Evolutionary conservation across 2,888 invertebrate genomes (phyloP).

Genomic region (Spialia ferax): DNA sequence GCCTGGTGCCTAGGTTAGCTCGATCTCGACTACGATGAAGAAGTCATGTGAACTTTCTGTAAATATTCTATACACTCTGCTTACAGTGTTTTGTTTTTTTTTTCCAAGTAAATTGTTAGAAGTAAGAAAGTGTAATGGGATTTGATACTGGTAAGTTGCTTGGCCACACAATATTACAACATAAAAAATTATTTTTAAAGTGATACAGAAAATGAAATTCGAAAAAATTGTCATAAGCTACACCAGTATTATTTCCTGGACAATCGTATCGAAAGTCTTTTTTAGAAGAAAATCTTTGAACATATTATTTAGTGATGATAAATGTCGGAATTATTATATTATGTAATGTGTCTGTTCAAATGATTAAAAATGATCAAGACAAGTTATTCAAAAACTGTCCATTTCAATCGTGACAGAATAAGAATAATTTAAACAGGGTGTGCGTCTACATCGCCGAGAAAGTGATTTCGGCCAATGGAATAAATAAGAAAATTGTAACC

Average conservation of each 20-base stretch:
- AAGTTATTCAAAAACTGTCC: too few species aligned
- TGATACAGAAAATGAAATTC: background rate
- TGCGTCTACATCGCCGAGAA: background rate
- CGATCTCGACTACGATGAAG: background rate
- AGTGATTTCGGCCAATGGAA: background rate
- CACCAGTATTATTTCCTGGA: background rate
- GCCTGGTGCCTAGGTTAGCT: background rate
- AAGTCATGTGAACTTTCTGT: background rate
- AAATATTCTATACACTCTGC: conserved; percentile 20
- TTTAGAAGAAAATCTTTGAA: background rate
- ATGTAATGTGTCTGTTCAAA: too few species aligned
- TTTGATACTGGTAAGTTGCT: background rate
- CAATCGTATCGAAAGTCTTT: too few species aligned
- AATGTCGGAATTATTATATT: too few species aligned
- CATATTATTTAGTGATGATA: too few species aligned
- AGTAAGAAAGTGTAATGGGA: background rate
- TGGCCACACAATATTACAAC: too few species aligned
- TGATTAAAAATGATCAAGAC: too few species aligned
- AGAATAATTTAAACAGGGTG: background rate
- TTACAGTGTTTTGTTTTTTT: background rate
- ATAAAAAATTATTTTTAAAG: too few species aligned
- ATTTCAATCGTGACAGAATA: too few species aligned
- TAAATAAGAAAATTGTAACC: background rate
- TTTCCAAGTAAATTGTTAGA: background rate
- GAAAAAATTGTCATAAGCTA: background rate